Evolutionary conservation across 1,140 invertebrate species (phyloP), one percentile per base, ranked within the genome.

Genomic region (Lepidostoma basale): DNA sequence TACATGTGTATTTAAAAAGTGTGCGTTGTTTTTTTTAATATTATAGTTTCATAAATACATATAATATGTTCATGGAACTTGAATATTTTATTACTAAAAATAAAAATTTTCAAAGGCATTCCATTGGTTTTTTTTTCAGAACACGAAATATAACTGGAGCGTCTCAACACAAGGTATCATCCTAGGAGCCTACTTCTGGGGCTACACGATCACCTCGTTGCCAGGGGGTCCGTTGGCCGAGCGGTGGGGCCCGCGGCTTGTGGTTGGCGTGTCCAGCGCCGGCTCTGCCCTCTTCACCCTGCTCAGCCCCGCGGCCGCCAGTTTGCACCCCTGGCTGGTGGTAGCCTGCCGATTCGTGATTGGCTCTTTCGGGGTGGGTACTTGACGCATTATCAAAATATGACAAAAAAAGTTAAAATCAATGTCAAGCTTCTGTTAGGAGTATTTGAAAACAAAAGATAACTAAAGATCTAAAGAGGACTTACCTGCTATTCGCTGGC

Each of bases 161-260:
- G 78, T 84, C 64, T 77, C 80, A 44, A 77, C 87, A 52, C 89
- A 91, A 82, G 88, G 88, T 0, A 69, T 87, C 0, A 80, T 92
- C 16, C 70, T 91, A 23, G 84, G 87, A 1, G 84, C 86, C 1
- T 91, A 91, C 73, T 91, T 90, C 75, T 90, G 87, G 81, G 90
- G 77, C 3, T 89, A 82, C 69, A 79, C 85, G 58, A 76, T 85
- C 68, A 87, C 77, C 4, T 87, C 74, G 65, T 75, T 90, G 64
- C 85, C 89, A 0, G 89, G 88, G 5, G 92, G 91, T 1, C 83
- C 87, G 3, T 77, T 93, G 25, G 90, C 92, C 2, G 90, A 93
- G 73, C 83, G 85, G 74, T 90, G 89, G 74, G 90, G 90, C 1
- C 90, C 89, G 1, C 84, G 90, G 20, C 83, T 85, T 68, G 87